Conservation (phyloP, 2,797 vertebrate species). For the Clarias fuscus region DNA sequence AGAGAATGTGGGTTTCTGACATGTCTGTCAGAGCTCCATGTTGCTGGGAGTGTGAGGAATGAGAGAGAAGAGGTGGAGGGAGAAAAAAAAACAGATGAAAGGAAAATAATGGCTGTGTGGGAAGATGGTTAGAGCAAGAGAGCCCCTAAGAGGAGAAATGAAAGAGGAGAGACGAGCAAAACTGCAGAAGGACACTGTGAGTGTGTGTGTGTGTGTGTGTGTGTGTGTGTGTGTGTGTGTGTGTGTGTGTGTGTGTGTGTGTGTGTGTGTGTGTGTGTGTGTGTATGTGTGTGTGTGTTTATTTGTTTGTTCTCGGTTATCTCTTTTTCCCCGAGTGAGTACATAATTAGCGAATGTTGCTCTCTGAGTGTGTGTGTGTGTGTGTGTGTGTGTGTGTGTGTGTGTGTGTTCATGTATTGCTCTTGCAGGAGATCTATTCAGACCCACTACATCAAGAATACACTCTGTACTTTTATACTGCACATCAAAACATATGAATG, state of each 20-base stretch:
- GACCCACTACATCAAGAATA: constrained; percentile 47
- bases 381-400: constrained; percentile 31
- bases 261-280: constrained; percentile 40
- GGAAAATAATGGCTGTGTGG: constrained; percentile 46
- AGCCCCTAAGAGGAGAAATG: constrained; percentile 31
- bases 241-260: constrained; percentile 35
- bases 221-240: constrained; percentile 37
- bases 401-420: constrained; percentile 26
- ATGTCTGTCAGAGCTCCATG: constrained; percentile 18
- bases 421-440: constrained; percentile 44
- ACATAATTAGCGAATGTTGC: constrained; percentile 41
- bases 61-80: constrained; percentile 39
- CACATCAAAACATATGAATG: constrained; percentile 35
- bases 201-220: constrained; percentile 35
- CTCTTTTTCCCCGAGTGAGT: constrained; percentile 34
- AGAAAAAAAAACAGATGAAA: constrained; percentile 45
- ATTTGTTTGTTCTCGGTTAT: constrained; percentile 9
- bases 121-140: constrained; percentile 50
- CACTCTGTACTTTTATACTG: constrained; percentile 29
- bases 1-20: constrained; percentile 12
- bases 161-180: constrained; percentile 17
- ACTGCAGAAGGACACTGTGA: constrained; percentile 24
- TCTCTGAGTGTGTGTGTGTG: constrained; percentile 23
- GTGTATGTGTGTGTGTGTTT: constrained; percentile 30
- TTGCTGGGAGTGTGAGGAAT: constrained; percentile 22